Evolutionary conservation across 2,888 invertebrate species (phyloP).

Genomic region (Hymenopus coronatus): DNA sequence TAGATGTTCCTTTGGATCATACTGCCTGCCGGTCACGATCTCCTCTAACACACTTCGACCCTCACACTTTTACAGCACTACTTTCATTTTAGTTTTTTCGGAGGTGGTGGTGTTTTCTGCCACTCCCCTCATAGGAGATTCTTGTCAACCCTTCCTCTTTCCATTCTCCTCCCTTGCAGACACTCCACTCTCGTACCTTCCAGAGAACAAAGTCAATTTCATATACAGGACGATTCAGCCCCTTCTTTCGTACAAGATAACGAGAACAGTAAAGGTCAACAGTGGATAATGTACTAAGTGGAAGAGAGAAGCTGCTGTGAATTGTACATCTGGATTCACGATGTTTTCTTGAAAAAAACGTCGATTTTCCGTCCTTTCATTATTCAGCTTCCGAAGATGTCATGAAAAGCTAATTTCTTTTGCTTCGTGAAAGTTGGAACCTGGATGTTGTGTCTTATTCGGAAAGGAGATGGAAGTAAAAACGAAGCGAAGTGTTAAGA

Average conservation of each 20-base stretch:
- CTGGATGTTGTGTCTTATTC: not conserved
- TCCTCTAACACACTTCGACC: constrained; percentile 2
- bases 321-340: not conserved
- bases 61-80: not conserved
- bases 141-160: not conserved
- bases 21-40: constrained; percentile 8
- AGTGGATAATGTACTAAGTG: not conserved
- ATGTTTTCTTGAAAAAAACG: not conserved
- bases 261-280: not conserved
- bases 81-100: constrained; percentile 7
- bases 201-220: not conserved
- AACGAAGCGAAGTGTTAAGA: not conserved
- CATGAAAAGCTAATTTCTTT: not conserved
- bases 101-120: not conserved
- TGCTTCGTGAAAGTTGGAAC: not conserved
- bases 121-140: not conserved
- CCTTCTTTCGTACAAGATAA: not conserved
- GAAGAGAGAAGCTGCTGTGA: not conserved
- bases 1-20: not conserved
- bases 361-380: not conserved
- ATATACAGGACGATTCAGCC: not conserved
- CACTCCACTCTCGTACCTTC: not conserved
- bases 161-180: not conserved
- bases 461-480: not conserved
- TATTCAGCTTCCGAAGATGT: not conserved